These are phyloP conservation scores for Chondrilla cf. caribensis DNA, from an alignment of 37 sponge, comb jelly and placozoan genomes.

Conservation along the genomic window DNA sequence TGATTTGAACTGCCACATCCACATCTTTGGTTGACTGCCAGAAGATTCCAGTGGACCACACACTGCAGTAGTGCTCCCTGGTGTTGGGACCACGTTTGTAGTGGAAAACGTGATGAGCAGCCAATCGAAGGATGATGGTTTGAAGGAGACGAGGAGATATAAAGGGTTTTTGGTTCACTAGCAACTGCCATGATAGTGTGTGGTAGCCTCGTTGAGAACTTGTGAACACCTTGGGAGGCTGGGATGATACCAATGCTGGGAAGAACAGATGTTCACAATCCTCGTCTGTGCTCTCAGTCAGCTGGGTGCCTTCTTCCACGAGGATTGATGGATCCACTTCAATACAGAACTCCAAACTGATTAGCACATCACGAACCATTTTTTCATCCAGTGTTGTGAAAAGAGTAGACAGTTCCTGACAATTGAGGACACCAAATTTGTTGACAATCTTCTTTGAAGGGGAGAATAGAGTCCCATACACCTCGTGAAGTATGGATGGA, in stretches of 20 bases:
- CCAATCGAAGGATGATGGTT: conserved; percentile 2
- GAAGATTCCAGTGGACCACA: conserved; percentile 21
- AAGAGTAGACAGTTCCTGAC: not conserved
- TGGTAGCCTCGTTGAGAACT: not conserved
- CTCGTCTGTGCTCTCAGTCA: no score
- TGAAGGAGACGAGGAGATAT: conserved; percentile 12
- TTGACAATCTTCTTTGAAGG: not conserved
- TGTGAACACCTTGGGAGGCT: not conserved
- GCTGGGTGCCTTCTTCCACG: no score
- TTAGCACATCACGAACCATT: not conserved
- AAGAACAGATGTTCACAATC: no score
- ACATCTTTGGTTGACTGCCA: not conserved
- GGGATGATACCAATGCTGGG: no score
- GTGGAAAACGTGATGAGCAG: not conserved
- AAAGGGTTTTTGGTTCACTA: not conserved
- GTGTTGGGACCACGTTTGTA: not conserved
- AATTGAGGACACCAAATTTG: not conserved
- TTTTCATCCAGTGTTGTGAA: not conserved
- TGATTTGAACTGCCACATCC: conserved; percentile 7
- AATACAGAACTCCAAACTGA: conserved; percentile 23
- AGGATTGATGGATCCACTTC: conserved; percentile 11
- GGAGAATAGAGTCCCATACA: conserved; percentile 18
- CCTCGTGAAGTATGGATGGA: conserved; percentile 2
- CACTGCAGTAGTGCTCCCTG: conserved; percentile 4
- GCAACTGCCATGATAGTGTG: no score